These are phyloP conservation scores for Cepaea nemoralis DNA, from an alignment of 1,140 invertebrate genomes.

Conservation along the genomic window DNA sequence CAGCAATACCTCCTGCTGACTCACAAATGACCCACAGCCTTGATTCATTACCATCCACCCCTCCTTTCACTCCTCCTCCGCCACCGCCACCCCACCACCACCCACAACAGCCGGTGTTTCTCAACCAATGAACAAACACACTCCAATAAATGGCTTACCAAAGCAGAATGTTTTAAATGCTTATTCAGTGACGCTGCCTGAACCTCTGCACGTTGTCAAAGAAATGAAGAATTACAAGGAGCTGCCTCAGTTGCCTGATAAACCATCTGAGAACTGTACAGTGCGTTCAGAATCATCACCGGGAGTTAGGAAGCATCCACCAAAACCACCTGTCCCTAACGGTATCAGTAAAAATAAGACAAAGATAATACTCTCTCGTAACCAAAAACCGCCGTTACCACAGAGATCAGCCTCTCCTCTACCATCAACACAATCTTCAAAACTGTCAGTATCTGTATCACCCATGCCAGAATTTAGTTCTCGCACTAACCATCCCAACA, in stretches of 20 bases:
- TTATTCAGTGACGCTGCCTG: neutral
- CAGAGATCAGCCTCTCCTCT: neutral
- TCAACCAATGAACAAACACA: neutral
- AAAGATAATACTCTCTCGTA: neutral
- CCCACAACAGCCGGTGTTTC: no score
- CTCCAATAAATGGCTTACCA: neutral
- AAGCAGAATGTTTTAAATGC: neutral
- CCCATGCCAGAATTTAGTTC: neutral
- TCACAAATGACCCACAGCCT: neutral
- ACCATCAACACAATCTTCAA: neutral
- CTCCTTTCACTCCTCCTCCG: neutral
- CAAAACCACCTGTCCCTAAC: neutral
- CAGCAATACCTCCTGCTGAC: neutral
- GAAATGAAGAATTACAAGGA: neutral
- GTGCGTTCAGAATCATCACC: neutral
- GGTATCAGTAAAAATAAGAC: neutral
- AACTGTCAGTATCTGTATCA: neutral
- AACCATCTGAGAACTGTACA: neutral
- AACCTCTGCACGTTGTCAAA: neutral
- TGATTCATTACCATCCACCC: neutral
- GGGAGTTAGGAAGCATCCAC: neutral
- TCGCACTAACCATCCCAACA: neutral
- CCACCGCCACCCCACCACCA: neutral
- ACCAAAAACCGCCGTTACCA: neutral
- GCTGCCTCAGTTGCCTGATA: neutral